A percentile compares a stretch with the other conserved stretches of the same genome.
Conservation (phyloP, 2,113 vertebrate genomes). For the Malurus alboscapulatus region DNA sequence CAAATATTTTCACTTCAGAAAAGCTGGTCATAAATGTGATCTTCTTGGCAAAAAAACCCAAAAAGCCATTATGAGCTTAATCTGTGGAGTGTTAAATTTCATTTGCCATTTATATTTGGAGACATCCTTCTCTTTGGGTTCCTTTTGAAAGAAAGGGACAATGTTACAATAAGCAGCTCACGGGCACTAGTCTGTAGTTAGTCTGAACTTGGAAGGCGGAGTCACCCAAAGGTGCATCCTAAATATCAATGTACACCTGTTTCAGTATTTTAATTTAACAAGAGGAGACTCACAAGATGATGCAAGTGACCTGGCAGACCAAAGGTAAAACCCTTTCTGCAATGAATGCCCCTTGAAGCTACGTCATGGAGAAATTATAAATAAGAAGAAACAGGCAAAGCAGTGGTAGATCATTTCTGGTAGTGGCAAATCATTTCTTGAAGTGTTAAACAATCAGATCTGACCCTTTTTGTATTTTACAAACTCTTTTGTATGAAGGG, state of each 20-base stretch:
- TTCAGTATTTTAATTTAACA: constrained; percentile 26
- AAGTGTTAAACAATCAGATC: constrained; percentile 10
- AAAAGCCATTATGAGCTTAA: not conserved
- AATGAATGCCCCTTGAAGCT: not conserved
- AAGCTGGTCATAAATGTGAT: not conserved
- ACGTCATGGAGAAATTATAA: not conserved
- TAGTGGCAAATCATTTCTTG: not conserved
- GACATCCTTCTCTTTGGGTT: not conserved
- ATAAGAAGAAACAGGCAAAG: not conserved
- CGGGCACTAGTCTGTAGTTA: no score
- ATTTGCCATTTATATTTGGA: not conserved
- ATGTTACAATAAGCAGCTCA: not conserved
- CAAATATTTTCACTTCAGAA: not conserved
- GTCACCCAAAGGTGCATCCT: not conserved
- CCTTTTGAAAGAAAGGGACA: not conserved
- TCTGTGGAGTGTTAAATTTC: not conserved
- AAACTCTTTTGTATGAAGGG: not conserved
- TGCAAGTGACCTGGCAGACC: not conserved
- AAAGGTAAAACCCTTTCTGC: not conserved
- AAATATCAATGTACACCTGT: not conserved
- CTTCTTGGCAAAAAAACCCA: not conserved
- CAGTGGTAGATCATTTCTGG: not conserved
- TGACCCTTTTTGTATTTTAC: not conserved
- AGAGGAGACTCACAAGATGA: not conserved
- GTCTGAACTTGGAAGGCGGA: not conserved